These are phyloP conservation scores for Lamprotornis superbus DNA, from an alignment of 2,113 vertebrate species.

Conservation along the genomic window DNA sequence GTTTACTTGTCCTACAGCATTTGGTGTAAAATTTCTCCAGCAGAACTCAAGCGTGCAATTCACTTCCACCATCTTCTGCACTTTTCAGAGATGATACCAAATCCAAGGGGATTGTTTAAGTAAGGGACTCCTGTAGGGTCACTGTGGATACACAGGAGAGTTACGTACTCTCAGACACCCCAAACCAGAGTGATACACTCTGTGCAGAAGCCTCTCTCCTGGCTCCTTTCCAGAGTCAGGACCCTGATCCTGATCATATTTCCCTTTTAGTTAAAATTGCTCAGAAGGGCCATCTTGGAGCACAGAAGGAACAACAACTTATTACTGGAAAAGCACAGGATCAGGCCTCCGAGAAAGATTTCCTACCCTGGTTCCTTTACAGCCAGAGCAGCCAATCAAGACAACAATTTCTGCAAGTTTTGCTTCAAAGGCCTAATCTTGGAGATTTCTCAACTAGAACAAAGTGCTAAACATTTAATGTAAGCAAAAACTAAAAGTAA, in stretches of 20 bases:
- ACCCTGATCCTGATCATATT: fast-evolving
- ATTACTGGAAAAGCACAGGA: neutral
- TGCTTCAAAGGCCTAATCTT: constrained; percentile 42
- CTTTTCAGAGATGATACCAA: neutral
- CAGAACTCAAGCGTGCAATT: neutral
- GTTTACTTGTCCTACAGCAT: neutral
- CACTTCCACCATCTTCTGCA: fast-evolving
- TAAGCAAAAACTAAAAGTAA: constrained; percentile 39
- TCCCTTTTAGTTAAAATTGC: neutral
- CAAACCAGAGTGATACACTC: neutral
- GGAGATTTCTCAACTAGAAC: constrained; percentile 37
- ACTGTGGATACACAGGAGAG: neutral
- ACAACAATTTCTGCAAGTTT: neutral
- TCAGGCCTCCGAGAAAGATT: neutral
- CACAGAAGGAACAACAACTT: fast-evolving
- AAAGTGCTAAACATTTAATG: constrained; percentile 49
- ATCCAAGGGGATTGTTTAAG: neutral
- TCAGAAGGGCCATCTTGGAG: fast-evolving
- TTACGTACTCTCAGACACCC: neutral
- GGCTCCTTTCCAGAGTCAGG: neutral
- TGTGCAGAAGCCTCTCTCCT: neutral
- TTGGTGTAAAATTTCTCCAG: neutral
- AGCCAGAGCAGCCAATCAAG: neutral
- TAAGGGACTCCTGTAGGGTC: fast-evolving
- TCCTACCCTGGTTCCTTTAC: neutral